Evolutionary conservation across 2,113 vertebrate genomes (phyloP).

Genomic region (Trichomycterus rosablanca): DNA sequence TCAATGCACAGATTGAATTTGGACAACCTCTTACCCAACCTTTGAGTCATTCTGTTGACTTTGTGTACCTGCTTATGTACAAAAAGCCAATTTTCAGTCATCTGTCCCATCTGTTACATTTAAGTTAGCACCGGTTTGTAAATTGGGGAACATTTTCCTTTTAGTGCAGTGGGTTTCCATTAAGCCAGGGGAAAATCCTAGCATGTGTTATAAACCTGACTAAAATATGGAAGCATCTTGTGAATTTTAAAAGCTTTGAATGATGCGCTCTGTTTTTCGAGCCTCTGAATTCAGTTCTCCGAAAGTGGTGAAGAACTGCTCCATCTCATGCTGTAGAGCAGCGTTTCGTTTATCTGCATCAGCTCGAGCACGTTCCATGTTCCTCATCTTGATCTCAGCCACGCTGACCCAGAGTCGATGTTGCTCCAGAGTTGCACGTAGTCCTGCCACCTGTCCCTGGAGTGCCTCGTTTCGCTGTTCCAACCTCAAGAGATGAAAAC

Average conservation of each 20-base stretch:
- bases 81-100: too few relatives aligned
- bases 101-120: too few relatives aligned
- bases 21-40: not conserved
- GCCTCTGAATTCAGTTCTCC: constrained; percentile 69
- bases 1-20: too few relatives aligned
- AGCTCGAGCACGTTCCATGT: constrained; percentile 62
- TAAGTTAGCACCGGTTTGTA: too few relatives aligned
- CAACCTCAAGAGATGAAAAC: constrained; percentile 32
- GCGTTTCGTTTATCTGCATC: constrained; percentile 68
- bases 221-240: not conserved
- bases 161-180: too few relatives aligned
- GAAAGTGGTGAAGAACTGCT: constrained; percentile 75
- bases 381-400: constrained; percentile 62
- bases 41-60: constrained; percentile 18
- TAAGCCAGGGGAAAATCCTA: not conserved
- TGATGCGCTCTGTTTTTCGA: constrained; percentile 60
- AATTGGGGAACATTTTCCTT: too few relatives aligned
- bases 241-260: constrained; percentile 56
- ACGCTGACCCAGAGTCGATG: constrained; percentile 63
- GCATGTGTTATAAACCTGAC: too few relatives aligned
- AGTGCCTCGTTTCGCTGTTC: constrained; percentile 70
- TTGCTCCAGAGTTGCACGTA: constrained; percentile 64
- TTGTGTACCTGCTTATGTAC: not conserved
- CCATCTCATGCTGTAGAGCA: constrained; percentile 71
- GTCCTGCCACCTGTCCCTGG: constrained; percentile 59